These are phyloP conservation scores for Phyllostomus discolor DNA, from an alignment of 2,113 vertebrate species.

Conservation along the genomic window DNA sequence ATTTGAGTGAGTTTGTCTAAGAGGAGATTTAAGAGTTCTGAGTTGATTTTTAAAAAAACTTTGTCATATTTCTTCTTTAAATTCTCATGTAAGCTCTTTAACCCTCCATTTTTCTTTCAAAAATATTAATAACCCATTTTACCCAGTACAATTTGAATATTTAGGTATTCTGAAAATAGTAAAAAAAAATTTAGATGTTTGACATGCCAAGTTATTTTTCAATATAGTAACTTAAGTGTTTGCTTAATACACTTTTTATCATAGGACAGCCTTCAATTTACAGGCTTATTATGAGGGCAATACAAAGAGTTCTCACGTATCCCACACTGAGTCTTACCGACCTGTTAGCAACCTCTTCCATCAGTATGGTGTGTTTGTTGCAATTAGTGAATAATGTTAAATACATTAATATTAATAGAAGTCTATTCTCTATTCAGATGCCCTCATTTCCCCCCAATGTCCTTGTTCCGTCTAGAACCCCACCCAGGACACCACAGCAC, in stretches of 20 bases:
- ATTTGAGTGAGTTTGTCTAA: neutral
- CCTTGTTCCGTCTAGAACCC: neutral
- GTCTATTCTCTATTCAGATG: neutral
- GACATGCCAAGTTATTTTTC: neutral
- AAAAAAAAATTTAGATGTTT: neutral
- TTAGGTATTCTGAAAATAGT: neutral
- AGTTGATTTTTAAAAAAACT: neutral
- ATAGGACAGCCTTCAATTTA: neutral
- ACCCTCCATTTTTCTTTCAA: neutral
- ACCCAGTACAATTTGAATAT: neutral
- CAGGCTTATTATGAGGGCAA: neutral
- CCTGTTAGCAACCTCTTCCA: neutral
- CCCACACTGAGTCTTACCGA: neutral
- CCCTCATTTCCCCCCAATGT: too few species aligned
- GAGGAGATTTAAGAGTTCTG: neutral
- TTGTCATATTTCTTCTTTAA: neutral
- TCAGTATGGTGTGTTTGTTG: neutral
- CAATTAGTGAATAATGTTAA: neutral
- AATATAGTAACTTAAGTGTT: neutral
- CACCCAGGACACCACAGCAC: neutral
- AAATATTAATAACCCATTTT: neutral
- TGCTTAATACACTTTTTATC: neutral
- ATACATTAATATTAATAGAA: neutral
- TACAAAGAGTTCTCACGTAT: neutral
- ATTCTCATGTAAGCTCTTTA: neutral